Evolutionary conservation across 2,888 invertebrate genomes (phyloP).

Genomic region (Aporophyla nigra): DNA sequence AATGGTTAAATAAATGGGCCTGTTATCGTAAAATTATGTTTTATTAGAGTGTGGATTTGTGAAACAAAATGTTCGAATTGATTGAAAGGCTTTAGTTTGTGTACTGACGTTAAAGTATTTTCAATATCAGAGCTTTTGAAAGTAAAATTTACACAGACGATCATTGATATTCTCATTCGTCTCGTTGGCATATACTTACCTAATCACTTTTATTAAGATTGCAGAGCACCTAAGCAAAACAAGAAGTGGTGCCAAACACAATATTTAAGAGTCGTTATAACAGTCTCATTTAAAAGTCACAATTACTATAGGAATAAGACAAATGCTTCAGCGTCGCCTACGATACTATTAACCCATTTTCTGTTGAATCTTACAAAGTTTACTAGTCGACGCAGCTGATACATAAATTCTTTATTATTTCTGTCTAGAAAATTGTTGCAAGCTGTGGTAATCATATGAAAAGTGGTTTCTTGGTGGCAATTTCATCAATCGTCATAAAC

Average conservation of each 20-base stretch:
- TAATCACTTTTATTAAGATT: slow-evolving; percentile 40
- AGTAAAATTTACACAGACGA: too few species aligned
- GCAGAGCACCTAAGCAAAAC: slow-evolving; percentile 34
- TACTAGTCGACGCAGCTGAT: slow-evolving; percentile 17
- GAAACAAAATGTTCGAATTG: slow-evolving; percentile 3
- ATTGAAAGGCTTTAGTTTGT: too few species aligned
- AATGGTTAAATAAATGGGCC: slow-evolving; percentile 38
- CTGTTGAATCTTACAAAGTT: slow-evolving; percentile 26
- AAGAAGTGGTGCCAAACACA: slow-evolving; percentile 44
- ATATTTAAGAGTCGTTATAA: slow-evolving; percentile 40
- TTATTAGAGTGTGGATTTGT: slow-evolving; percentile 21
- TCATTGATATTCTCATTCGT: not conserved
- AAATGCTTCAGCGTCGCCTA: slow-evolving; percentile 46
- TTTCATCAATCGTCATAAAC: not conserved
- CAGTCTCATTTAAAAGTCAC: slow-evolving; percentile 47
- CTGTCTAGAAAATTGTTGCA: not conserved
- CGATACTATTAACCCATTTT: slow-evolving; percentile 56
- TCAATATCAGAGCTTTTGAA: too few species aligned
- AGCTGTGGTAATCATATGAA: not conserved
- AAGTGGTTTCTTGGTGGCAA: not conserved
- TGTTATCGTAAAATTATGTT: slow-evolving; percentile 27
- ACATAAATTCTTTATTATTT: slow-evolving; percentile 22
- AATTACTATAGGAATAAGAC: slow-evolving; percentile 53
- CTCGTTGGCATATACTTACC: not conserved
- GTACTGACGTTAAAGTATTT: too few species aligned